Conservation (phyloP, 2,113 vertebrate species). For the Camelus bactrianus region DNA sequence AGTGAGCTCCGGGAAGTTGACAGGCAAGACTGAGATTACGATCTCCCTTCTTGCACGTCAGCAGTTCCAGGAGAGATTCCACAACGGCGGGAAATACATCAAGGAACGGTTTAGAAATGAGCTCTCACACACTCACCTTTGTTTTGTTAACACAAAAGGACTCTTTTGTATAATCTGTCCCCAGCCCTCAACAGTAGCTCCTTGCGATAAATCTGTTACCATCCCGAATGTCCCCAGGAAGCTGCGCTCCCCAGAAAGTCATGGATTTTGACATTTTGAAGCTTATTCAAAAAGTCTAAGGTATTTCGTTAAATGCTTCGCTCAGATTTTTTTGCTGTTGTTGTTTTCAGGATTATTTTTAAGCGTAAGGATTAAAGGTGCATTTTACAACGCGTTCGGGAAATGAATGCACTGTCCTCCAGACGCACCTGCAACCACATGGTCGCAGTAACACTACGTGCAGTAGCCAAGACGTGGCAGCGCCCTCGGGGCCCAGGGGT, state of each 20-base stretch:
- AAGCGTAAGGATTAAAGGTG: neutral
- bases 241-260: neutral
- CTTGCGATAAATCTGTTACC: neutral
- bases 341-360: neutral
- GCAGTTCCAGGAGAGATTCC: neutral
- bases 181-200: neutral
- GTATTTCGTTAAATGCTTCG: neutral
- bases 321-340: neutral
- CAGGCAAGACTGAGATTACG: neutral
- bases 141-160: neutral
- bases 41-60: neutral
- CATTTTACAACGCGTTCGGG: neutral
- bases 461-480: neutral
- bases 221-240: neutral
- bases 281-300: neutral
- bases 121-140: neutral
- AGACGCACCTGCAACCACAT: neutral
- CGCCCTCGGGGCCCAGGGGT: neutral
- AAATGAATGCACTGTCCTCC: neutral
- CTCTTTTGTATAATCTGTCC: neutral
- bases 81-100: neutral
- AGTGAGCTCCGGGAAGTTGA: neutral
- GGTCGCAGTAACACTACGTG: too few species aligned
- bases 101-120: neutral
- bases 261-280: neutral